Evolutionary conservation across 2,888 invertebrate species (phyloP), one percentile per base, ranked within the genome.

Genomic region (Timema cristinae): DNA sequence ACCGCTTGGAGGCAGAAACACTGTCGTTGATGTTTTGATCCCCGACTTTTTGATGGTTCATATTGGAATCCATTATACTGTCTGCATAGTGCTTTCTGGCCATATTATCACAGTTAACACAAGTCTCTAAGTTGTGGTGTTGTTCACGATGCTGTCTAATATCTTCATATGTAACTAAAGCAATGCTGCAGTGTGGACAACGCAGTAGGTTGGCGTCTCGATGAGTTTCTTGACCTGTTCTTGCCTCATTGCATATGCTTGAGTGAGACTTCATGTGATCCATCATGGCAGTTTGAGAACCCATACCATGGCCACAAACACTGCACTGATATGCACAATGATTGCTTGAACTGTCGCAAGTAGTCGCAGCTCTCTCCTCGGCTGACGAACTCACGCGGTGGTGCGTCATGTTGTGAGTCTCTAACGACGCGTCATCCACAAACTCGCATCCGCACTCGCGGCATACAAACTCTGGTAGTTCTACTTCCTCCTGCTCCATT

Each of bases 401-500:
- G 79, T 84, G 84, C 77, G 83, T 81, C 73, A 80, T 81, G 73
- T 82, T 83, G 78, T 85, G 85, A 67, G 83, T 83, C 78, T 84
- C 84, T 67, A 85, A 80, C 50, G 85, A 85, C 72, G 81, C 79
- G 75, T 84, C 84, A 77, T 85, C 84, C 75, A 83, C 82, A 78
- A 86, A 85, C 78, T 86, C 85, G 79, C 85, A 85, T 73, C 85
- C 85, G 81, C 86, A 86, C 78, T 81, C 81, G 75, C 81, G 82
- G 79, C 86, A 86, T 76, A 84, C 81, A 78, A 85, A 84, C 73
- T 84, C 80, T 73, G 84, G 84, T 76, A 84, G 82, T 76, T 82
- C 83, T 76, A 83, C 83, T 51, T 77, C 76, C 68, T 73, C 73
- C 73, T 76, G 75, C 68, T 70, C 63, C 50, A 66, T 70, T 63